These are phyloP conservation scores for Nesometra sesokonis DNA, from an alignment of 35 echinoderm and acorn worm genomes.

Conservation along the genomic window DNA sequence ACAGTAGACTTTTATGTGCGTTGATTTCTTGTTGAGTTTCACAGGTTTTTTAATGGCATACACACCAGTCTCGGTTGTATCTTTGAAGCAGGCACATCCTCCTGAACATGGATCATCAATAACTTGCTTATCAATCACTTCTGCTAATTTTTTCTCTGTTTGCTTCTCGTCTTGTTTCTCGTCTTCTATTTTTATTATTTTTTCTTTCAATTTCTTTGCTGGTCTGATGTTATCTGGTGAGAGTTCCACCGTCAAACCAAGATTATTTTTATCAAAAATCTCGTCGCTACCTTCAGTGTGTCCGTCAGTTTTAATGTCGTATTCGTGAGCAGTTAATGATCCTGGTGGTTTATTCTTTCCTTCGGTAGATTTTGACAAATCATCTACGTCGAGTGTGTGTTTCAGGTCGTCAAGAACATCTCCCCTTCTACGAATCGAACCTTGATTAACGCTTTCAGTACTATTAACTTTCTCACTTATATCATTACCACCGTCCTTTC, in stretches of 20 bases:
- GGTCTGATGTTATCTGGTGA: background rate
- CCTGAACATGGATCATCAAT: constrained; percentile 1
- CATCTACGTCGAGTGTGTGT: too few species aligned
- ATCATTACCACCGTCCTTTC: too few species aligned
- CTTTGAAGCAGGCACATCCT: constrained; percentile 61
- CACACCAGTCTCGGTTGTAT: constrained; percentile 39
- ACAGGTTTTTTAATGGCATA: constrained; percentile 42
- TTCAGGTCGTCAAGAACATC: too few species aligned
- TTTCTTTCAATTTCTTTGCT: background rate
- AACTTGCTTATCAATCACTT: background rate
- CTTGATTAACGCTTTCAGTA: too few species aligned
- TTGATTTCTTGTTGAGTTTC: constrained; percentile 41
- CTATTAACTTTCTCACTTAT: too few species aligned
- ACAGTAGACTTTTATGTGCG: constrained; percentile 35
- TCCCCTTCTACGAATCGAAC: too few species aligned
- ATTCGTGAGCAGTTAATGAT: background rate
- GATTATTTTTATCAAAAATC: too few species aligned
- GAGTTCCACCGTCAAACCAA: background rate
- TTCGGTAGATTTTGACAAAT: too few species aligned
- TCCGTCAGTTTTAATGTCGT: background rate
- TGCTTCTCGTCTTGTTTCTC: too few species aligned
- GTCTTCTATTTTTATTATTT: background rate
- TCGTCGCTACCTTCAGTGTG: background rate
- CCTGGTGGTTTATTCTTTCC: too few species aligned
- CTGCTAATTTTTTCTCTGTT: background rate